Base-by-base conservation (phyloP, 2,113 vertebrate genomes). In the Chaenocephalus aceratus region DNA sequence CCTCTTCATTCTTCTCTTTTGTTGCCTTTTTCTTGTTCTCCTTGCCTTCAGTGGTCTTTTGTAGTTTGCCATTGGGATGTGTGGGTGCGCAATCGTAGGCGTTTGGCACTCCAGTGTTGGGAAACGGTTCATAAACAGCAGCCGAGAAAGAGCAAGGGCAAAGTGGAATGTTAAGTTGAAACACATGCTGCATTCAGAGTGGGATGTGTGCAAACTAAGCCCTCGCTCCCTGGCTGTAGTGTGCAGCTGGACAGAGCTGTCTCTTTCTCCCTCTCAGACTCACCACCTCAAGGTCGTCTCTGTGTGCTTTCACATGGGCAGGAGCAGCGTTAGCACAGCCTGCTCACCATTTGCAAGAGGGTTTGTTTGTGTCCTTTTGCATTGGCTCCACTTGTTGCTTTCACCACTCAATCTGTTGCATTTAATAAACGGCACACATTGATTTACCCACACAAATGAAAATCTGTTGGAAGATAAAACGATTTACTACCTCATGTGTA, bases 81-180 rank as follows among this genome's bases (percentile, higher is more conserved):
- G 54, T 51, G 72, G 13, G 45, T 53, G 66, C 8, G 53, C 1
- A 4, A 59, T 80, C 13, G 84, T 83, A 82, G 91, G 92, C 69
- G 74, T 78, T 49, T 51, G 88, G 71, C 85, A 80, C 86, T 79
- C 74, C 66, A 51, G 76, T 66, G 82, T 61, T 84, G 71, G 77
- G 81, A 82, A 90, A 74, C 49, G 56, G 70, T 78, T 90, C 62
- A 80, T 82, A 86, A 88, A 82, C 83, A 73, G 72, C 70, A 73
- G 69, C 70, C 13, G 83, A 86, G 84, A 86, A 82, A 79, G 79
- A 75, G 82, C 61, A 64, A 79, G 79, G 85, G 86, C 86, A 89
- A 91, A 88, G 90, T 74, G 91, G 90, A 94, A 94, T 92, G 90
- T 93, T 92, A 91, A 94, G 89, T 93, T 94, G 82, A 87, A 94